Percentiles rank a stretch among this genome's conserved stretches.
Conservation (phyloP, 2,113 vertebrate species). For the Lophochroa leadbeateri region DNA sequence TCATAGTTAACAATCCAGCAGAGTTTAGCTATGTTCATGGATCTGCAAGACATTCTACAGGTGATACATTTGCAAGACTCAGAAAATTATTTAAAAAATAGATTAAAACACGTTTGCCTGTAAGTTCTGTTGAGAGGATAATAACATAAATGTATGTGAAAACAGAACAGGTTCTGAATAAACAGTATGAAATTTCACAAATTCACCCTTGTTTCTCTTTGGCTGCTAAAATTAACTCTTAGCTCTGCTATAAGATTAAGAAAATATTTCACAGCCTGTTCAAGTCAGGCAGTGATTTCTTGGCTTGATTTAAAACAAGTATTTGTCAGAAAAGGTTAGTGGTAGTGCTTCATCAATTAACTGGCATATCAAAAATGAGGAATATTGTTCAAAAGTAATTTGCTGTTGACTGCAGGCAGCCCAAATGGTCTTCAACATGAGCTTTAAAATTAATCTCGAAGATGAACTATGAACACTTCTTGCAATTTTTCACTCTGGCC, state of each 20-base stretch:
- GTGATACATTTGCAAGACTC: background rate
- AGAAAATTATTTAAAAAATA: background rate
- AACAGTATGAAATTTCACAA: background rate
- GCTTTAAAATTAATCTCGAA: background rate
- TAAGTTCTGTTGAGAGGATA: background rate
- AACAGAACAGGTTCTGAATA: background rate
- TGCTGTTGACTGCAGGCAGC: background rate
- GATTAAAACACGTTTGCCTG: background rate
- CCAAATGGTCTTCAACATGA: background rate
- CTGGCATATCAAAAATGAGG: background rate
- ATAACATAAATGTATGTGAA: background rate
- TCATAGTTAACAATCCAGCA: background rate
- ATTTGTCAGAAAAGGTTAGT: background rate
- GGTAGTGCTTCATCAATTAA: background rate
- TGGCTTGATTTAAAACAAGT: background rate
- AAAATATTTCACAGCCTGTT: background rate
- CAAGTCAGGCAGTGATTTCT: background rate
- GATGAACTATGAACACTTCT: background rate
- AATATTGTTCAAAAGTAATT: background rate
- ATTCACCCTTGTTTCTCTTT: background rate
- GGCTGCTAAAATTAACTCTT: background rate
- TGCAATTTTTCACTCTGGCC: background rate
- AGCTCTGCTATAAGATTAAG: background rate
- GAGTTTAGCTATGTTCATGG: background rate
- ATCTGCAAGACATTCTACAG: background rate